These are phyloP conservation scores for Panzeria rudis DNA, from an alignment of 2,888 invertebrate species.

Conservation along the genomic window DNA sequence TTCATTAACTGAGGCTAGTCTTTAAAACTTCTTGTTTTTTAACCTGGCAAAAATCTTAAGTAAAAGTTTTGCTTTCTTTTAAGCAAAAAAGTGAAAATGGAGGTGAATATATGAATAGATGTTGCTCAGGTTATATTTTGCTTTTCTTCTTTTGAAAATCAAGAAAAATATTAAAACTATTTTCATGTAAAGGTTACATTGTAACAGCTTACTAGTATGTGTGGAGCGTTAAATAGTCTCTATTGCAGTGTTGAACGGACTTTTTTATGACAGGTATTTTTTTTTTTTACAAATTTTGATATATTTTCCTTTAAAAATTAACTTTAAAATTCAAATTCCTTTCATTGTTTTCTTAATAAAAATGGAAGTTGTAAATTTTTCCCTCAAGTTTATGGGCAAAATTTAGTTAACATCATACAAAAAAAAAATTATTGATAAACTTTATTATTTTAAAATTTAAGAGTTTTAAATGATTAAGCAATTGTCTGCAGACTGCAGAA, in stretches of 20 bases:
- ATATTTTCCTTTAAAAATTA: no score
- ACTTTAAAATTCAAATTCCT: no score
- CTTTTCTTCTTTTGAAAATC: background rate
- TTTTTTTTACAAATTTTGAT: no score
- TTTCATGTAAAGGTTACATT: background rate
- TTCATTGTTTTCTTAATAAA: no score
- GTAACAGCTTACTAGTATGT: background rate
- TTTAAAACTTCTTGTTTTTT: background rate
- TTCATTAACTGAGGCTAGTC: conserved; percentile 1
- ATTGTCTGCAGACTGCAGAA: no score
- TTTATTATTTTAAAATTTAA: no score
- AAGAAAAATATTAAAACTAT: background rate
- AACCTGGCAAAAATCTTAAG: background rate
- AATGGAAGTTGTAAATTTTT: no score
- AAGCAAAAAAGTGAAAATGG: background rate
- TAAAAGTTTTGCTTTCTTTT: background rate
- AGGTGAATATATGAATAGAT: background rate
- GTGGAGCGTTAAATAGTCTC: background rate
- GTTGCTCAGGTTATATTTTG: background rate
- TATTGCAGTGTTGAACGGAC: background rate
- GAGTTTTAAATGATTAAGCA: no score
- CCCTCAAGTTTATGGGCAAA: no score
- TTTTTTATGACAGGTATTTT: background rate
- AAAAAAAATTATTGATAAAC: no score
- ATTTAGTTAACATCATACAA: no score